These are phyloP conservation scores for Anthrax anthrax DNA, from an alignment of 2,888 invertebrate species.

Conservation along the genomic window DNA sequence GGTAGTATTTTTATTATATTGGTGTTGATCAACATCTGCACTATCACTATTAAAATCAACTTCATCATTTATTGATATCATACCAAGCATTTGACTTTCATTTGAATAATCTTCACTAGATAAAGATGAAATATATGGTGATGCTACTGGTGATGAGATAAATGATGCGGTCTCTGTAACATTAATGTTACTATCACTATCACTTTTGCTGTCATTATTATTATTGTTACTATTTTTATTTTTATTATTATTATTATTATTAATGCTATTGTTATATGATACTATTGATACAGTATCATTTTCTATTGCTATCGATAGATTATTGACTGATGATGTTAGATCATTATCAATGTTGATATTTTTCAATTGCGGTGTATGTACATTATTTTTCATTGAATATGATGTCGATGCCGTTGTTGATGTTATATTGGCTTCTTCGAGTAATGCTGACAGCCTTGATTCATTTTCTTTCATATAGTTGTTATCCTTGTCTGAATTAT, in stretches of 20 bases:
- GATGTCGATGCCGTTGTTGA: neutral
- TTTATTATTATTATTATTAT: constrained; percentile 3
- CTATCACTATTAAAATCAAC: too few relatives aligned
- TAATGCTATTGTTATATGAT: neutral
- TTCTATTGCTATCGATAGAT: neutral
- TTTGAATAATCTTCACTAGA: constrained; percentile 1
- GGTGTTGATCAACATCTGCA: too few relatives aligned
- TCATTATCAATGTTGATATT: neutral
- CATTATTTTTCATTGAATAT: constrained; percentile 2
- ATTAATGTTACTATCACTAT: neutral
- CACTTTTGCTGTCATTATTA: neutral
- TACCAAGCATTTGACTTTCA: neutral
- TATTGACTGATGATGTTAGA: neutral
- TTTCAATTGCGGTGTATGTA: neutral
- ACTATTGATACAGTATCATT: neutral
- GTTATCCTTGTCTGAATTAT: constrained; percentile 3
- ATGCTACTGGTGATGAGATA: neutral
- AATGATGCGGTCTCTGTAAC: neutral
- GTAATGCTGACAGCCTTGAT: neutral
- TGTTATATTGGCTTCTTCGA: too few relatives aligned
- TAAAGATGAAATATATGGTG: neutral
- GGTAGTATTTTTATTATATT: too few relatives aligned
- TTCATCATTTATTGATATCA: neutral
- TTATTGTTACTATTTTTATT: neutral
- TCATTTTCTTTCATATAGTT: constrained; percentile 3